Conservation (phyloP, 2,888 invertebrate genomes). For the Andrena hattorfiana region DNA sequence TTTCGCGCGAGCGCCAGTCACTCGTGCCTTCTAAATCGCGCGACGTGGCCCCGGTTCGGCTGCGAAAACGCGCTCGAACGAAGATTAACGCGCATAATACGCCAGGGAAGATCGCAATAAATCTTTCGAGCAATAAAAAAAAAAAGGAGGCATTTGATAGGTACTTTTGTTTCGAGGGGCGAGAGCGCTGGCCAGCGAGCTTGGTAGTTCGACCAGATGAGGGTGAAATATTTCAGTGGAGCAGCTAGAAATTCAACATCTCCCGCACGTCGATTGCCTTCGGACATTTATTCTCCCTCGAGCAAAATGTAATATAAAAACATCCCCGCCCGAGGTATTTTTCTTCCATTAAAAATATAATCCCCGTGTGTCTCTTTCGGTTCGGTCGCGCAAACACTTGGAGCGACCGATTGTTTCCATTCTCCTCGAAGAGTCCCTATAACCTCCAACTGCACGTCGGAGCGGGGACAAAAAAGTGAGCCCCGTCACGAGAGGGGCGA, state of each 20-base stretch:
- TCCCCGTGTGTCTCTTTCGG: not conserved
- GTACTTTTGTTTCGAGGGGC: not conserved
- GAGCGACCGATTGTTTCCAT: not conserved
- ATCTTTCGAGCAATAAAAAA: not conserved
- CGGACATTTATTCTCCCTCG: not conserved
- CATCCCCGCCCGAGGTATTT: not conserved
- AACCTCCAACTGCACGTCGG: not conserved
- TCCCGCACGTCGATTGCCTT: not conserved
- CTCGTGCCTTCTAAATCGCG: constrained; percentile 8
- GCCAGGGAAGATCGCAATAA: not conserved
- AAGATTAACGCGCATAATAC: constrained; percentile 8
- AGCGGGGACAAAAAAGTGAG: not conserved
- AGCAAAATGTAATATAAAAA: not conserved
- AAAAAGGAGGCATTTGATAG: not conserved
- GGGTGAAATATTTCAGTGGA: not conserved
- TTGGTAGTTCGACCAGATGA: not conserved
- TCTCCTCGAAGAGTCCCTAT: not conserved
- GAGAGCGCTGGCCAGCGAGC: too few relatives aligned
- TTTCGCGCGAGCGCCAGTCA: constrained; percentile 11
- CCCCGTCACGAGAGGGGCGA: not conserved
- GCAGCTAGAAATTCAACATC: not conserved
- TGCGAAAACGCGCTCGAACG: constrained; percentile 5
- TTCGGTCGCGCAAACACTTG: not conserved
- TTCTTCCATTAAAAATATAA: not conserved
- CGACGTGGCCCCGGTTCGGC: not conserved